Percentiles rank a stretch among this genome's conserved stretches.
Conservation (phyloP, 2,797 vertebrate species). For the Orientallactaga sibirica region DNA sequence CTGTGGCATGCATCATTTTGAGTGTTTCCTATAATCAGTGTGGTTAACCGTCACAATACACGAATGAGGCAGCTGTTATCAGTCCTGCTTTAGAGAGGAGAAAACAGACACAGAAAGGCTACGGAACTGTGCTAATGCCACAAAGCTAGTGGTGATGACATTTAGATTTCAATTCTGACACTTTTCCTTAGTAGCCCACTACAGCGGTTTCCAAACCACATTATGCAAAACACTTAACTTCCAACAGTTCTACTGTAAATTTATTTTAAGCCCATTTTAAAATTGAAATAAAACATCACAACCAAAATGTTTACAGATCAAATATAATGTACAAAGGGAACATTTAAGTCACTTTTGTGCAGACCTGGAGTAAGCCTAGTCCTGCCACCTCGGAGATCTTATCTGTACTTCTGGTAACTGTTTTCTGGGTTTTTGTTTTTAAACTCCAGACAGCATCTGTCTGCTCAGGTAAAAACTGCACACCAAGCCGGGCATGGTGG, state of each 20-base stretch:
- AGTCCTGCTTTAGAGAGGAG: constrained; percentile 6
- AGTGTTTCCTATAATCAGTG: constrained; percentile 29
- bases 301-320: background rate
- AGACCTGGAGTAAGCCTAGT: background rate
- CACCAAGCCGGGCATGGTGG: background rate
- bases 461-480: constrained; percentile 29
- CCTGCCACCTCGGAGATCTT: background rate
- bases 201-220: constrained; percentile 51
- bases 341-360: background rate
- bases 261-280: constrained; percentile 29
- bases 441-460: constrained; percentile 40
- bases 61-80: background rate
- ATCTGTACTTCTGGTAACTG: constrained; percentile 34
- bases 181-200: background rate
- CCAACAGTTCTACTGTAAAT: constrained; percentile 40
- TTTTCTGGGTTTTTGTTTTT: background rate
- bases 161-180: constrained; percentile 1
- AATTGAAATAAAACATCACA: constrained; percentile 16
- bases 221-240: background rate
- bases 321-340: constrained; percentile 37
- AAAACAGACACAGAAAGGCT: background rate
- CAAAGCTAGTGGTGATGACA: background rate
- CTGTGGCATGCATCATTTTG: background rate
- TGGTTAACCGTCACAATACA: background rate
- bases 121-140: background rate